These are phyloP conservation scores for Eupeodes luniger DNA, from an alignment of 2,888 invertebrate genomes.

Conservation along the genomic window DNA sequence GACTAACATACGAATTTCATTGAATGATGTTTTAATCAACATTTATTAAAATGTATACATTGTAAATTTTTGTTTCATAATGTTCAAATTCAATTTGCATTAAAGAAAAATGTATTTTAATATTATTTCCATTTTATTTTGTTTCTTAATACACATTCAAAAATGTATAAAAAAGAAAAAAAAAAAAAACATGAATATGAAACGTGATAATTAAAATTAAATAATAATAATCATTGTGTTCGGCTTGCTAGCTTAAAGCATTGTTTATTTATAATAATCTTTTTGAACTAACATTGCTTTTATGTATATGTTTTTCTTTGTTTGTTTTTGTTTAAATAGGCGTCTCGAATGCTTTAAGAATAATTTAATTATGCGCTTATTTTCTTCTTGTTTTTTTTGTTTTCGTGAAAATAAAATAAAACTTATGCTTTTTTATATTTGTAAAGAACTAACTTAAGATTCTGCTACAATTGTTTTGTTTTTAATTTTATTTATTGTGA, in stretches of 20 bases:
- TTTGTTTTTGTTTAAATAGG: not conserved
- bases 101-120: not conserved
- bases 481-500: conserved; percentile 40
- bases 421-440: conserved; percentile 7
- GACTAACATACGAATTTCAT: not conserved
- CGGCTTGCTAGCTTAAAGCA: conserved; percentile 20
- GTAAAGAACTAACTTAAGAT: conserved; percentile 36
- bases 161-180: no score
- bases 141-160: not conserved
- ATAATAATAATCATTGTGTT: conserved; percentile 27
- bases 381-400: not conserved
- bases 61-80: conserved; percentile 1
- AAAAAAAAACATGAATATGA: not conserved
- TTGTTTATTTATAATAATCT: conserved; percentile 20
- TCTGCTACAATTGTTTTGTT: conserved; percentile 25
- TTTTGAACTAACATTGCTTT: conserved; percentile 19
- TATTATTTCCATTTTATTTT: not conserved
- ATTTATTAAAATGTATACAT: conserved; percentile 21
- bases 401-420: conserved; percentile 13
- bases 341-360: conserved; percentile 58
- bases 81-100: conserved; percentile 21
- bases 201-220: conserved; percentile 6
- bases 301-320: not conserved
- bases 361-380: conserved; percentile 23
- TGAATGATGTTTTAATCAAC: conserved; percentile 24